Evolutionary conservation across 2,888 invertebrate species (phyloP).

Genomic region (Ceratothoa steindachneri): DNA sequence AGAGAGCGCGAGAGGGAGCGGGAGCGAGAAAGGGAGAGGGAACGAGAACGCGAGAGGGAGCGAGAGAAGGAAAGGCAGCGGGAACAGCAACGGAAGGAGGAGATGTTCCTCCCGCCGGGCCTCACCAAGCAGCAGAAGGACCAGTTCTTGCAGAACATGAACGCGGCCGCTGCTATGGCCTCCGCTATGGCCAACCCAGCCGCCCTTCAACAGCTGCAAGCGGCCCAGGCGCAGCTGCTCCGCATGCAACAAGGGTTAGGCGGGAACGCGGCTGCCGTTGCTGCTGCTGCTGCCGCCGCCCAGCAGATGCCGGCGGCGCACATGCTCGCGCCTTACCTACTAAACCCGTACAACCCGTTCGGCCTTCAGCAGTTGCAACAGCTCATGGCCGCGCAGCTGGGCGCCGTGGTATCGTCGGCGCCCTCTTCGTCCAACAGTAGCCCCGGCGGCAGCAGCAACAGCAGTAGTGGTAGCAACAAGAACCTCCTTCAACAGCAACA

Average conservation of each 20-base stretch:
- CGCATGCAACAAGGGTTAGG: conserved; percentile 40
- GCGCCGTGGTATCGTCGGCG: conserved; percentile 51
- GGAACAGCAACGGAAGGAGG: conserved; percentile 41
- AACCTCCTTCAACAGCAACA: conserved; percentile 50
- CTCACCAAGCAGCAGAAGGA: conserved; percentile 47
- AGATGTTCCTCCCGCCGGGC: conserved; percentile 46
- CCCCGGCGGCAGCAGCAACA: conserved; percentile 65
- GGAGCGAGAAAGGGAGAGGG: conserved; percentile 43
- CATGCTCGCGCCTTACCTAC: conserved; percentile 38
- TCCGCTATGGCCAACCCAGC: conserved; percentile 46
- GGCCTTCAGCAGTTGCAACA: conserved; percentile 42
- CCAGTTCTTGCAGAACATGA: conserved; percentile 47
- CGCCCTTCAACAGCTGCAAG: conserved; percentile 45
- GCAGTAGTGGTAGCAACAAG: conserved; percentile 62
- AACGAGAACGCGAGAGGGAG: conserved; percentile 39
- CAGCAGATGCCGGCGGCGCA: conserved; percentile 43
- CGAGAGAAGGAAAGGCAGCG: conserved; percentile 37
- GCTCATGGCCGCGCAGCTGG: conserved; percentile 48
- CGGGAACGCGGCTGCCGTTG: conserved; percentile 29
- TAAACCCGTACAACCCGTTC: conserved; percentile 46
- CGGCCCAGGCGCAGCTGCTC: conserved; percentile 45
- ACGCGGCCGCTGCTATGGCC: conserved; percentile 46
- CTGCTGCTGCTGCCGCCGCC: conserved; percentile 37
- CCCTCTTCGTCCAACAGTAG: conserved; percentile 30
- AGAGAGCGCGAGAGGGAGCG: conserved; percentile 38